Conservation (phyloP, 1,140 invertebrate species). For the Armadillidium nasatum region DNA sequence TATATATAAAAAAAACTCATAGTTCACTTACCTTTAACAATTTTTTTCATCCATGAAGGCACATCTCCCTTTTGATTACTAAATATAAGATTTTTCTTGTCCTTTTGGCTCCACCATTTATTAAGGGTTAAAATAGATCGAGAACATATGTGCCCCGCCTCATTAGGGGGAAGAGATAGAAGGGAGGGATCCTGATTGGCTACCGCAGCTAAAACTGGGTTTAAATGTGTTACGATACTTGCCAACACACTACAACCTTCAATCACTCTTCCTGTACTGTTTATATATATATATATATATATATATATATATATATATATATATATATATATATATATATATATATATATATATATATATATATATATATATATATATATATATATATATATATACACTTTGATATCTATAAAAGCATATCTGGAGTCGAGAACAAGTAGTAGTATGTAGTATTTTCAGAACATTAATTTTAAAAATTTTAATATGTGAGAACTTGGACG, state of each 20-base stretch:
- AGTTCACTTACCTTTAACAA: conserved; percentile 27
- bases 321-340: not conserved
- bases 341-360: too few species aligned
- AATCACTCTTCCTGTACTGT: conserved; percentile 30
- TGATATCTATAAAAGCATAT: too few species aligned
- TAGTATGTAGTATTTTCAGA: too few species aligned
- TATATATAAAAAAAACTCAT: not conserved
- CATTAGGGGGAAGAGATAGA: conserved; percentile 33
- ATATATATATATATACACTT: too few species aligned
- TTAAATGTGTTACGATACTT: conserved; percentile 51
- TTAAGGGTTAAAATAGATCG: conserved; percentile 35
- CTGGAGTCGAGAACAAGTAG: too few species aligned
- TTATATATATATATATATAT: not conserved
- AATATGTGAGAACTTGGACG: too few species aligned
- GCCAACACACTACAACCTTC: conserved; percentile 33
- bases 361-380: too few species aligned
- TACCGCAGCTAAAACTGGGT: conserved; percentile 30
- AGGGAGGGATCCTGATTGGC: conserved; percentile 29
- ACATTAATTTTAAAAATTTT: too few species aligned
- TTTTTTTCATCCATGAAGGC: conserved; percentile 33
- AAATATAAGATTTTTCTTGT: conserved; percentile 29
- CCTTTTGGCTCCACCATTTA: conserved; percentile 39
- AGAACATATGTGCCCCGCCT: conserved; percentile 35
- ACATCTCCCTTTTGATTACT: not conserved
- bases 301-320: conserved; percentile 6